Conservation (phyloP, 30 jellyfish, hydroid and myxozoan species). For the Pseudorhiza aurosa region DNA sequence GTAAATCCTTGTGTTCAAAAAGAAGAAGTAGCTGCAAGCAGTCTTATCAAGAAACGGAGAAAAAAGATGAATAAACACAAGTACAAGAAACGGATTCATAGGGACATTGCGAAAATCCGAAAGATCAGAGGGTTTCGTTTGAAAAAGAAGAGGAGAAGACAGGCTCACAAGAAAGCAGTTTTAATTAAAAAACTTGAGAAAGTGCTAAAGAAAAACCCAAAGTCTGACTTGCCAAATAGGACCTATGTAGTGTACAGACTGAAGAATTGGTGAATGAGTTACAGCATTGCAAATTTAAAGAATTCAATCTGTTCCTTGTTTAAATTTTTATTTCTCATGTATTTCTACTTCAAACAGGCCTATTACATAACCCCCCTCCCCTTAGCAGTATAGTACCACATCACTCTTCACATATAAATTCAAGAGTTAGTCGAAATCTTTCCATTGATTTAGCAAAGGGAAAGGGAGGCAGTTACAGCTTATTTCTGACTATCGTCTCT, state of each 20-base stretch:
- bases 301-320: not conserved
- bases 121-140: conserved; percentile 54
- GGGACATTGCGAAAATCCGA: conserved; percentile 90
- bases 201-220: conserved; percentile 64
- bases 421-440: too few species aligned
- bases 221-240: conserved; percentile 68
- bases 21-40: conserved; percentile 22
- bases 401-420: too few species aligned
- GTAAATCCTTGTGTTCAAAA: not conserved
- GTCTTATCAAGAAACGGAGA: conserved; percentile 80
- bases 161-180: conserved; percentile 31
- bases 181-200: conserved; percentile 46
- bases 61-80: conserved; percentile 96
- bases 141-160: conserved; percentile 41
- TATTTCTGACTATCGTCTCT: too few species aligned
- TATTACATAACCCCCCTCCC: too few species aligned
- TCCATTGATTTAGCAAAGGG: too few species aligned
- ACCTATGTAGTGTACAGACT: conserved; percentile 85
- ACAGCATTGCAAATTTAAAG: not conserved
- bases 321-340: too few species aligned
- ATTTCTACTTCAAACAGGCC: too few species aligned
- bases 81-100: conserved; percentile 73
- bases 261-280: conserved; percentile 88
- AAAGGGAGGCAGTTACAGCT: too few species aligned
- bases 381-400: too few species aligned